These are phyloP conservation scores for Leptarthrus brevirostris DNA, from an alignment of 2,888 invertebrate genomes.

Conservation along the genomic window DNA sequence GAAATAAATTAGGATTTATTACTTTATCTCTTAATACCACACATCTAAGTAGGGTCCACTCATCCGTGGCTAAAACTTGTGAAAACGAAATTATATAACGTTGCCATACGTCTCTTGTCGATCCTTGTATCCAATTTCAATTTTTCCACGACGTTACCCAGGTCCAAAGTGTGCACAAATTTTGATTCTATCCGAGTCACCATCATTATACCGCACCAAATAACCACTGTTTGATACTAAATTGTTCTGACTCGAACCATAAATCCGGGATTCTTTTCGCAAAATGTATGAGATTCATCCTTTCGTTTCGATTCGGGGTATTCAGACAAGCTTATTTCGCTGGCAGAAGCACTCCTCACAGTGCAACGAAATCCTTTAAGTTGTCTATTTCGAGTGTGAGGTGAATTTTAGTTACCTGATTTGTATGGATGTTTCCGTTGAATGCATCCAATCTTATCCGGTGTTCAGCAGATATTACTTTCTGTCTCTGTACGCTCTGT, in stretches of 20 bases:
- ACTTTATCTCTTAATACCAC: slow-evolving; percentile 13
- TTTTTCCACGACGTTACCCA: slow-evolving; percentile 29
- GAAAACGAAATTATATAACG: slow-evolving; percentile 25
- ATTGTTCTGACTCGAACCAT: neutral
- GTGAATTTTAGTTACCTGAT: slow-evolving; percentile 41
- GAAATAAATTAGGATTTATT: slow-evolving; percentile 25
- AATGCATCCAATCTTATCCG: slow-evolving; percentile 6
- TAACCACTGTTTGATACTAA: neutral
- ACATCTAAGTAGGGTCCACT: slow-evolving; percentile 19
- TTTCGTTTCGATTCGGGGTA: slow-evolving; percentile 10
- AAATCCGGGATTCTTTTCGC: slow-evolving; percentile 5
- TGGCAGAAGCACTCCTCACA: neutral
- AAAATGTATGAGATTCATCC: neutral
- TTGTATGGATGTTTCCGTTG: neutral
- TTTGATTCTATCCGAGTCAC: slow-evolving; percentile 7
- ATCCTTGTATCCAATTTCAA: slow-evolving; percentile 25
- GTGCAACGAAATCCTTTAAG: slow-evolving; percentile 23
- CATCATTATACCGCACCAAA: neutral
- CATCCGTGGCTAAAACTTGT: slow-evolving; percentile 23
- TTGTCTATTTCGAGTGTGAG: slow-evolving; percentile 19
- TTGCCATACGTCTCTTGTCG: slow-evolving; percentile 10
- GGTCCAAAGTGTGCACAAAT: slow-evolving; percentile 10
- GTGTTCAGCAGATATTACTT: neutral
- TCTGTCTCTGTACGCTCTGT: neutral
- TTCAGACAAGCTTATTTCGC: neutral